Evolutionary conservation across 2,888 invertebrate species (phyloP).

Genomic region (Philereme vetulata): DNA sequence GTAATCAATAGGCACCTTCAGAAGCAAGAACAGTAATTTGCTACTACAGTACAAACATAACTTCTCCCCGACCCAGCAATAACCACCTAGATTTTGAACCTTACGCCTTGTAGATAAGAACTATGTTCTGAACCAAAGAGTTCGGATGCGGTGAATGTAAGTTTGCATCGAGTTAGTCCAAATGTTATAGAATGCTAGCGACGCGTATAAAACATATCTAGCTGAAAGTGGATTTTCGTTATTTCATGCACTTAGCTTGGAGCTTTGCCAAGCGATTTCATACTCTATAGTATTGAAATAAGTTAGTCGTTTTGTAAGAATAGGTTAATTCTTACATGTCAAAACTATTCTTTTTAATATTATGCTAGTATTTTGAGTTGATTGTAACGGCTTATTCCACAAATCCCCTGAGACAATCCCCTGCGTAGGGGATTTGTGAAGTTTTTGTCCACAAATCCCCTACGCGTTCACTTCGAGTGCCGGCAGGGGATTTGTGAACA

Average conservation of each 20-base stretch:
- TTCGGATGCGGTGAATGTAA: slow-evolving; percentile 13
- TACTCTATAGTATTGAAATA: slow-evolving; percentile 46
- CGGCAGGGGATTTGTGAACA: too few species aligned
- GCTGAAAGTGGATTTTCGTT: slow-evolving; percentile 68
- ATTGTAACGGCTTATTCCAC: too few species aligned
- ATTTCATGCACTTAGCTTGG: slow-evolving; percentile 59
- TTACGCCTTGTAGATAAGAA: slow-evolving; percentile 1
- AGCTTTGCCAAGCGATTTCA: slow-evolving; percentile 54
- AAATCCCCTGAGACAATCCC: too few species aligned
- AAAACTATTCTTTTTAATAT: too few species aligned
- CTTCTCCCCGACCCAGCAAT: not conserved
- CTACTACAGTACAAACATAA: slow-evolving; percentile 32
- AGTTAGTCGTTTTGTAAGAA: slow-evolving; percentile 9
- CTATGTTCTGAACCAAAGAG: not conserved
- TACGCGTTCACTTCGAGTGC: too few species aligned
- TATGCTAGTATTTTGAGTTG: too few species aligned
- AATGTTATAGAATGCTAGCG: slow-evolving; percentile 58
- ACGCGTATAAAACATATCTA: slow-evolving; percentile 62
- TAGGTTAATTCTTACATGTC: not conserved
- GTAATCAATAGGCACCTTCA: slow-evolving; percentile 47
- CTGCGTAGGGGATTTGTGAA: too few species aligned
- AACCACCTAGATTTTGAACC: slow-evolving; percentile 1
- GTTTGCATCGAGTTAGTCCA: slow-evolving; percentile 40
- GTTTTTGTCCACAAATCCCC: too few species aligned
- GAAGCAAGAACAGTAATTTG: slow-evolving; percentile 47